Conservation (phyloP, 2,797 vertebrate genomes). For the Lacerta bilineata region DNA sequence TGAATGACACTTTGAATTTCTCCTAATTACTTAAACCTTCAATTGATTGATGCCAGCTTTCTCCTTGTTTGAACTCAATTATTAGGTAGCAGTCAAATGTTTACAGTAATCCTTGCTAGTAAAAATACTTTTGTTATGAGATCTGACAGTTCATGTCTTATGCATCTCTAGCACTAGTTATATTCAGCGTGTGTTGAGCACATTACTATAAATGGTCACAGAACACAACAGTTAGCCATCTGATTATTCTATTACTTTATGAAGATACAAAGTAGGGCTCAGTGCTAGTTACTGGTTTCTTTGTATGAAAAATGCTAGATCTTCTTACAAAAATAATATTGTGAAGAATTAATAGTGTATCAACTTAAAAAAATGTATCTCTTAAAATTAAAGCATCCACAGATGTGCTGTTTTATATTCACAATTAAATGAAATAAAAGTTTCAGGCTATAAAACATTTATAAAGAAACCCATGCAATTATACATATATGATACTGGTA, state of each 20-base stretch:
- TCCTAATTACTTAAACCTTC: slow-evolving; percentile 1
- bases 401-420: background rate
- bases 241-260: slow-evolving; percentile 62
- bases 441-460: background rate
- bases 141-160: slow-evolving; percentile 62
- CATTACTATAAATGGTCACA: slow-evolving; percentile 71
- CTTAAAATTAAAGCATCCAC: background rate
- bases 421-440: background rate
- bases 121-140: slow-evolving; percentile 66
- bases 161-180: slow-evolving; percentile 65
- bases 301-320: slow-evolving; percentile 30
- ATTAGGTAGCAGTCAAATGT: slow-evolving; percentile 56
- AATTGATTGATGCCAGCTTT: slow-evolving; percentile 41
- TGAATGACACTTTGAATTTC: background rate
- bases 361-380: background rate
- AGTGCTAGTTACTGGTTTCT: slow-evolving; percentile 25
- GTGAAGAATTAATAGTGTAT: slow-evolving; percentile 26
- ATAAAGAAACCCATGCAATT: background rate
- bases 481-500: background rate
- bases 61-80: slow-evolving; percentile 68
- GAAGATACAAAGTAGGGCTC: slow-evolving; percentile 56
- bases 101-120: slow-evolving; percentile 63
- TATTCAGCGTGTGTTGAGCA: slow-evolving; percentile 68
- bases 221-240: slow-evolving; percentile 60
- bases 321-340: slow-evolving; percentile 59